Percentiles rank a stretch among this genome's conserved stretches.
Conservation (phyloP, 35 echinoderm and acorn worm genomes). For the Ophiothrix spiculata region DNA sequence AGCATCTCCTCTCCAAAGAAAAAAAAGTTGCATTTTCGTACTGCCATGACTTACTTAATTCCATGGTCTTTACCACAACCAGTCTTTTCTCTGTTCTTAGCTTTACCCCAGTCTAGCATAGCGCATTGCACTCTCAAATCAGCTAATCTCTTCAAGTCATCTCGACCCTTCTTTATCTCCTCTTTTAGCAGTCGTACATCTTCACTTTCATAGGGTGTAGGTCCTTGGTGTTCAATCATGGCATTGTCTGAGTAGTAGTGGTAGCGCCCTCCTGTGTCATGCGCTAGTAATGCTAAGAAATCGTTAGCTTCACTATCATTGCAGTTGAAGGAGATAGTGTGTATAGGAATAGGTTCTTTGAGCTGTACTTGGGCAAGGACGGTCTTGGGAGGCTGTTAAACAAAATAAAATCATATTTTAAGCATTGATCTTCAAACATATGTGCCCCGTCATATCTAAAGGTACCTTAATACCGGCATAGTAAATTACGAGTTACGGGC, state of each 20-base stretch:
- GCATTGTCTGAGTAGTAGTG: slow-evolving; percentile 97
- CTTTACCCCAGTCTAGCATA: slow-evolving; percentile 85
- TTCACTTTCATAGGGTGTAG: slow-evolving; percentile 90
- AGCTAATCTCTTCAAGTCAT: slow-evolving; percentile 79
- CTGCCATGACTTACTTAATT: slow-evolving; percentile 74
- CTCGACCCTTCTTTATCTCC: slow-evolving; percentile 89
- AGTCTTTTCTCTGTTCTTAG: slow-evolving; percentile 34
- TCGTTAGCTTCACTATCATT: slow-evolving; percentile 91
- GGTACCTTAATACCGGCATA: too few relatives aligned
- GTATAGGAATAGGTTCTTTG: slow-evolving; percentile 71
- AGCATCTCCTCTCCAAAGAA: too few relatives aligned
- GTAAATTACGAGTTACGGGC: too few relatives aligned
- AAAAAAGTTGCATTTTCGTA: too few relatives aligned
- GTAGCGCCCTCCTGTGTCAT: slow-evolving; percentile 86
- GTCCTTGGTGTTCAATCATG: slow-evolving; percentile 43
- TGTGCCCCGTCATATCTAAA: too few relatives aligned
- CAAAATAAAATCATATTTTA: too few relatives aligned
- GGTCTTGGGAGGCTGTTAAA: slow-evolving; percentile 77
- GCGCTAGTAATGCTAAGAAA: slow-evolving; percentile 73
- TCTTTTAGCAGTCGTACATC: slow-evolving; percentile 82
- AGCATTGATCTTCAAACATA: too few relatives aligned
- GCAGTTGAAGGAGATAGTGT: slow-evolving; percentile 99
- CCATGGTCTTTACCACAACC: slow-evolving; percentile 92
- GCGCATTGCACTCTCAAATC: slow-evolving; percentile 86
- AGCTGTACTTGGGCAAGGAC: slow-evolving; percentile 94